Evolutionary conservation across 1,140 invertebrate genomes (phyloP).

Genomic region (Drosophila teissieri): DNA sequence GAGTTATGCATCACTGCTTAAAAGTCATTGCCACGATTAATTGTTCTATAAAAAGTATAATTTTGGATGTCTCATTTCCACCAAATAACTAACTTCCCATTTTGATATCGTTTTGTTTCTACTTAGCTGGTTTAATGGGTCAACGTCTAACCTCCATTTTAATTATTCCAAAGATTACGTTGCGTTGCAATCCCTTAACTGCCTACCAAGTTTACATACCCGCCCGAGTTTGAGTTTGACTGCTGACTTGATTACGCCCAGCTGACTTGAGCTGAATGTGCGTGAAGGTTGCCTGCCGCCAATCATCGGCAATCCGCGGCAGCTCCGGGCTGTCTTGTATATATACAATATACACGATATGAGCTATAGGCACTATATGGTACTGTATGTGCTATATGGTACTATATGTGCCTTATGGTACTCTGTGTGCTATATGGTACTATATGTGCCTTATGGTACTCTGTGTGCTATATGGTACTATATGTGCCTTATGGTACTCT

Average conservation of each 20-base stretch:
- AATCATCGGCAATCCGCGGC: conserved; percentile 24
- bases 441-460: not conserved
- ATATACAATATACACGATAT: not conserved
- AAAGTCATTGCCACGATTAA: no score
- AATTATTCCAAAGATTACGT: not conserved
- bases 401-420: not conserved
- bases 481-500: not conserved
- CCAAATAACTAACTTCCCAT: not conserved
- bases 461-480: not conserved
- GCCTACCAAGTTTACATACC: not conserved
- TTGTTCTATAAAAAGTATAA: no score
- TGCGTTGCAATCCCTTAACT: not conserved
- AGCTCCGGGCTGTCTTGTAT: conserved; percentile 6
- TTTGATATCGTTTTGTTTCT: not conserved
- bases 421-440: not conserved
- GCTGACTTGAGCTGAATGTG: conserved; percentile 44
- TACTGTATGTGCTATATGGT: not conserved
- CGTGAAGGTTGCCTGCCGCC: conserved; percentile 48
- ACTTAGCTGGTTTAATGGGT: not conserved
- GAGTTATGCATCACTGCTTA: no score
- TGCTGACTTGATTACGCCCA: conserved; percentile 25
- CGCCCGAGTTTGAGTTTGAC: conserved; percentile 10
- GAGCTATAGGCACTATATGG: not conserved
- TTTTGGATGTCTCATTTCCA: no score
- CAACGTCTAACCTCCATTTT: not conserved